A percentile compares a stretch with the other conserved stretches of the same genome.
phyloP scores from a whole-genome alignment of 2,113 vertebrate genomes.

The Brachyhypopomus gauderio region DNA sequence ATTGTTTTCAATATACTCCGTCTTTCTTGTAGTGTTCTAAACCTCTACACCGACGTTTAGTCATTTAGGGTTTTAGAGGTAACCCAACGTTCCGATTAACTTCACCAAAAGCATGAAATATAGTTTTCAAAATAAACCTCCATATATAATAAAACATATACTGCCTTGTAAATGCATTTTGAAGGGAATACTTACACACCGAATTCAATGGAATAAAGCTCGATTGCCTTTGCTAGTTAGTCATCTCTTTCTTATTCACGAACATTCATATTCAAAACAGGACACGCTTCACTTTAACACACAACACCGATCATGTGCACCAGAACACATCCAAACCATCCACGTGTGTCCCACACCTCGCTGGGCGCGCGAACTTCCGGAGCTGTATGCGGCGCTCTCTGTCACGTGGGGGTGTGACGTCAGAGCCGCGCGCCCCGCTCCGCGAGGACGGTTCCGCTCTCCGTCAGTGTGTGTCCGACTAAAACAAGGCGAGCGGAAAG shows the following conservation, averaged over 20 bases:
- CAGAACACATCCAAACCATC: too few species aligned
- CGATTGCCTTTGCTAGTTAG: background rate
- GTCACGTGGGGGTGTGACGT: constrained; percentile 55
- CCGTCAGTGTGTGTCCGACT: background rate
- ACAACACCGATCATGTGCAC: too few species aligned
- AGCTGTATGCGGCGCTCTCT: too few species aligned
- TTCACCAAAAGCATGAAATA: constrained; percentile 20
- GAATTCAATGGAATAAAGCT: background rate
- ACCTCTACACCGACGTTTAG: constrained; percentile 1
- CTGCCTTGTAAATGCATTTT: background rate
- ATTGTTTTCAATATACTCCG: background rate
- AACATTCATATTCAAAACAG: too few species aligned
- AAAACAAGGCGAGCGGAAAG: background rate
- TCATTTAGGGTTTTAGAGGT: background rate
- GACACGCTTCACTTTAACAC: too few species aligned
- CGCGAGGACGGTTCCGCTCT: background rate
- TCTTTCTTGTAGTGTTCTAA: background rate
- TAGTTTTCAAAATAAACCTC: constrained; percentile 2
- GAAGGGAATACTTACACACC: background rate
- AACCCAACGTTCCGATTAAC: background rate
- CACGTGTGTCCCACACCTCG: too few species aligned
- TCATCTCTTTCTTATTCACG: background rate
- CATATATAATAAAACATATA: too few species aligned
- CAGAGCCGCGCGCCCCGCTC: constrained; percentile 58
- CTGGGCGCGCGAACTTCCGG: too few species aligned